Conservation (phyloP, 2,797 vertebrate species). For the Syncerus caffer region DNA sequence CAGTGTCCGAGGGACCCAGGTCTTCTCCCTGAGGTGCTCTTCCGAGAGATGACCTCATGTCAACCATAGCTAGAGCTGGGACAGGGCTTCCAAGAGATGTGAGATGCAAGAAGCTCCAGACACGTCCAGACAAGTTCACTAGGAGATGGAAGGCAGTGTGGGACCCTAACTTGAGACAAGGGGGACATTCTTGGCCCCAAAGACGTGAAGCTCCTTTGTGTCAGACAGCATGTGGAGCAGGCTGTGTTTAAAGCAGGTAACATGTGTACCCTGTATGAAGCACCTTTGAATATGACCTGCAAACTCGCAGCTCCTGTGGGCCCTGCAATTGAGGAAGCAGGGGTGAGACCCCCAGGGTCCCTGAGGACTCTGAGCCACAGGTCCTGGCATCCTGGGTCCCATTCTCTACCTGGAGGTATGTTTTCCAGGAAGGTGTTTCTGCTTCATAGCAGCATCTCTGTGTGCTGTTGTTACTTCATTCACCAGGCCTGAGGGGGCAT, state of each 20-base stretch:
- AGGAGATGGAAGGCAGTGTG: accelerated
- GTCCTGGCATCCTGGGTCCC: background rate
- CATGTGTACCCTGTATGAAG: accelerated
- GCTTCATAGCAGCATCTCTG: background rate
- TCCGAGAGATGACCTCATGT: background rate
- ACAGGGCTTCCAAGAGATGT: background rate
- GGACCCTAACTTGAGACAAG: background rate
- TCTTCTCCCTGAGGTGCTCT: background rate
- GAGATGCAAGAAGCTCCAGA: background rate
- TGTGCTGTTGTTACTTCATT: background rate
- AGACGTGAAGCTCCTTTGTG: background rate
- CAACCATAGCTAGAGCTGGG: background rate
- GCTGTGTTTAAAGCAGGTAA: background rate
- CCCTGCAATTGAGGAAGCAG: background rate
- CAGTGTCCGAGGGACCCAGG: background rate
- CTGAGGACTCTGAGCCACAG: background rate
- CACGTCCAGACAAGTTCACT: background rate
- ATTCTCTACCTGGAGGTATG: accelerated
- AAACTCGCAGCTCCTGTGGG: background rate
- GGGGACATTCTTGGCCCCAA: background rate
- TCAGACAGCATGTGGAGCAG: background rate
- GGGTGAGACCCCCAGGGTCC: background rate
- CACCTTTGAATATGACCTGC: background rate
- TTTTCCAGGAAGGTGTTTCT: background rate
- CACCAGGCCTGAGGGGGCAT: background rate